Percentiles rank a stretch among this genome's conserved stretches.
phyloP scores from a whole-genome alignment of 92 coral and sea anemone genomes.

The Parazoanthus swiftii region DNA sequence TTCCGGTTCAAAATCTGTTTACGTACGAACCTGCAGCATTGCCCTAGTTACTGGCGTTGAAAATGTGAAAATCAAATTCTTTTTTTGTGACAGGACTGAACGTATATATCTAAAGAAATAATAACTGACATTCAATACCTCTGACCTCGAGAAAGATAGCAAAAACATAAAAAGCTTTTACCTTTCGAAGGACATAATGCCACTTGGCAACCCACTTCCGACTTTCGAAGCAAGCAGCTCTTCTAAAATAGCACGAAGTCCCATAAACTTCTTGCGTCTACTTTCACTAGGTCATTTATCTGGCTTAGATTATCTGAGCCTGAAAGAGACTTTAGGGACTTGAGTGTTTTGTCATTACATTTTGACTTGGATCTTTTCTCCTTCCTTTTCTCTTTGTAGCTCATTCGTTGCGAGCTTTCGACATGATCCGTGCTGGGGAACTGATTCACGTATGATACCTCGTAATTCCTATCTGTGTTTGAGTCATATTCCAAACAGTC shows the following conservation, averaged over 20 bases:
- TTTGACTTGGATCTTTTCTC: constrained; percentile 25
- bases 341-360: constrained; percentile 22
- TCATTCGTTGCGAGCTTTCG: constrained; percentile 33
- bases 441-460: constrained; percentile 11
- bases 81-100: too few species aligned
- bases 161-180: constrained; percentile 30
- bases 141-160: constrained; percentile 35
- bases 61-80: too few species aligned
- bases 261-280: constrained; percentile 29
- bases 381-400: constrained; percentile 38
- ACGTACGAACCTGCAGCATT: too few species aligned
- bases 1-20: too few species aligned
- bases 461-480: constrained; percentile 29
- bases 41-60: too few species aligned
- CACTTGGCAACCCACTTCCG: constrained; percentile 35
- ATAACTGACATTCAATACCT: constrained; percentile 5
- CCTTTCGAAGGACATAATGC: constrained; percentile 33
- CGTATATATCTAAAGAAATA: background rate
- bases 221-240: constrained; percentile 30
- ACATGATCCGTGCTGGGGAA: constrained; percentile 37
- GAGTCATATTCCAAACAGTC: constrained; percentile 25
- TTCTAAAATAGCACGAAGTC: background rate
- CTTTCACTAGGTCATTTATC: constrained; percentile 39
- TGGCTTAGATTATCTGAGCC: constrained; percentile 37
- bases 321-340: constrained; percentile 35